Base-by-base conservation (phyloP, 2,888 invertebrate genomes). In the Lutraria lutraria region DNA sequence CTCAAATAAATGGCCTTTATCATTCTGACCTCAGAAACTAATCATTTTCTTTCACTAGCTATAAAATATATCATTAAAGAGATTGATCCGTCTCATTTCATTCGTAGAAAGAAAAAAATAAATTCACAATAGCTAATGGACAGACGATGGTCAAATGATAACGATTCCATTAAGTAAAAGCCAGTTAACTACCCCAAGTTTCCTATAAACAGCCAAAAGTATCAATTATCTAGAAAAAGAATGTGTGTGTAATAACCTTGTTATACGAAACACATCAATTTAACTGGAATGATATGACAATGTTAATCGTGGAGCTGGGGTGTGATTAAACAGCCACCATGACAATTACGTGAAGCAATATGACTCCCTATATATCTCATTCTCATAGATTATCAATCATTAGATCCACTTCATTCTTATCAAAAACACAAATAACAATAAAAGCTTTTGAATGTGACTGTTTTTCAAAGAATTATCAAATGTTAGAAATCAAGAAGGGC, bases 81-180 rank as follows among this genome's bases (percentile, higher is more conserved):
- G 76, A 76, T 76, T 76, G 76, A 76, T 76, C 34, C 25, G 76
- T 76, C 76, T 76, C 31, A 76, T 76, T 76, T 76, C 31, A 76
- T 76, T 76, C 76, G 19, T 76, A 34, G 76, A 34, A 76, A 76
- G 76, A 31, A 76, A 76, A 76, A 63, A 72, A 31, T 43, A 31
- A 76, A 16, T 76, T 76, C 76, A 76, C 76, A 53, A 84, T 34
- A 34, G 60, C 29, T 31, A 84, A 79, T 53, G 79, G 31, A 85
- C 72, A 85, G 53, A 56, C 54, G 85, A 85, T 85, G 85, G 85
- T 60, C 79, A 80, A 56, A 72, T 76, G 85, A 85, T 85, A 85
- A 85, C 31, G 60, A 80, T 85, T 76, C 85, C 80, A 85, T 85
- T 80, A 85, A 63, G 68, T 76, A 76, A 76, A 15, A 53, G 81